Evolutionary conservation across 2,888 invertebrate genomes (phyloP), one percentile per base, ranked within the genome.

Genomic region (Neoaliturus tenellus): DNA sequence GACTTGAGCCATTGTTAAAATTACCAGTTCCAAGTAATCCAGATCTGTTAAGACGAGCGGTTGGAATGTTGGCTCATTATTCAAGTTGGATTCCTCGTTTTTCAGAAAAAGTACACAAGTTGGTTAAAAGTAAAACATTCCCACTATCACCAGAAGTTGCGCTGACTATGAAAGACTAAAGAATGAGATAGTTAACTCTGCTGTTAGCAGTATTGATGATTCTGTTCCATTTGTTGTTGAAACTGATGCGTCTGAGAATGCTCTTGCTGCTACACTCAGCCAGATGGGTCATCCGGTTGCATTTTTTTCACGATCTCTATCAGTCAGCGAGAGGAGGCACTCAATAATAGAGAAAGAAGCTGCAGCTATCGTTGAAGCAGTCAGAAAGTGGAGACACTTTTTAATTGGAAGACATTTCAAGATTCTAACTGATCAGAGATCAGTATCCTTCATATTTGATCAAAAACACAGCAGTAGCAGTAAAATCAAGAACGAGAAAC

Each of bases 301-400:
- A 33, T 85, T 86, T 84, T n/a, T 85, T 62, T 84, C 84, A 41
- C 78, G 83, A 48, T 82, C 81, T n/a, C 39, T 86, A n/a, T 28
- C 69, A 25, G 69, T 80, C 14, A 81, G 62, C 23, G 86, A n/a
- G n/a, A n/a, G n/a, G n/a, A 75, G 44, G 1, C 75, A 75, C 17
- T 48, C 75, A 1, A 20, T 23, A 48, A 8, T 48, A 17, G 75
- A 75, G 20, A 75, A 75, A 17, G 85, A 87, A 84, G 87, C 86
- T 4, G 39, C 75, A 25, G 87, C 86, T n/a, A 87, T 86, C 23
- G 75, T 75, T 28, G 75, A 75, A 10, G 23, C 75, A 12, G 20
- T 75, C 1, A 51, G 81, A 25, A 87, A 87, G 83, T 87, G 85
- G 85, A 67, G 84, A 14, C 85, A 86, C 39, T 86, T 83, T 67